phyloP scores from a whole-genome alignment of 2,113 vertebrate genomes.

The Tupaia chinensis region DNA sequence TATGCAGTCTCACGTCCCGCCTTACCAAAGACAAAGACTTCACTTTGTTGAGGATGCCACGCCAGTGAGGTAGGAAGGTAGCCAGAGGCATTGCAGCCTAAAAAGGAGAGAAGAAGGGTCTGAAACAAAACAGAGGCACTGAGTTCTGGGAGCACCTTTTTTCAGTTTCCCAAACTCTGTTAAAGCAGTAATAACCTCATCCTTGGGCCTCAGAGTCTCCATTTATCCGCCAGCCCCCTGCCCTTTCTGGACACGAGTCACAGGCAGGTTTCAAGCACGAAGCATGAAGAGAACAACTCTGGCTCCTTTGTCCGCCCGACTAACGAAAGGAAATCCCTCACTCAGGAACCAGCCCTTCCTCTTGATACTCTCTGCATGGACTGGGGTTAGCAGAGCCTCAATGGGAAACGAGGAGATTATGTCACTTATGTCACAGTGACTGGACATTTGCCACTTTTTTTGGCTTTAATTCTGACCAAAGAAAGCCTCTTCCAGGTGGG shows the following conservation, averaged over 20 bases:
- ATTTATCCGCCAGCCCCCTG: neutral
- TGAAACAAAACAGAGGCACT: neutral
- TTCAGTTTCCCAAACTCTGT: neutral
- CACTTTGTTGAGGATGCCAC: slow-evolving; percentile 95
- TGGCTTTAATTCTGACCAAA: neutral
- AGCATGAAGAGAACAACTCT: neutral
- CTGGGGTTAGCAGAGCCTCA: neutral
- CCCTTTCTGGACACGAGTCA: neutral
- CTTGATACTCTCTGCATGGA: neutral
- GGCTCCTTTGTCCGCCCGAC: neutral
- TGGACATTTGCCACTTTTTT: neutral
- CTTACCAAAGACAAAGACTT: slow-evolving; percentile 94
- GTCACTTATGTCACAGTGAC: neutral
- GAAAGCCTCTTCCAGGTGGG: neutral
- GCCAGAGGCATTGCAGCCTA: slow-evolving; percentile 89
- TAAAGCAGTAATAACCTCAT: neutral
- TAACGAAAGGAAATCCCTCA: neutral
- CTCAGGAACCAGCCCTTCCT: neutral
- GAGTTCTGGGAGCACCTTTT: neutral
- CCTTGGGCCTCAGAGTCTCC: neutral
- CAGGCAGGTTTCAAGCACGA: neutral
- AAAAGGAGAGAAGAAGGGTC: neutral
- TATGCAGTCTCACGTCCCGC: neutral
- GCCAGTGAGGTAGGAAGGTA: slow-evolving; percentile 91
- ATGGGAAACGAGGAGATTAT: neutral